Percentiles rank a stretch among this genome's conserved stretches.
Conservation (phyloP, 1,140 invertebrate species). For the Calosoma granatense region DNA sequence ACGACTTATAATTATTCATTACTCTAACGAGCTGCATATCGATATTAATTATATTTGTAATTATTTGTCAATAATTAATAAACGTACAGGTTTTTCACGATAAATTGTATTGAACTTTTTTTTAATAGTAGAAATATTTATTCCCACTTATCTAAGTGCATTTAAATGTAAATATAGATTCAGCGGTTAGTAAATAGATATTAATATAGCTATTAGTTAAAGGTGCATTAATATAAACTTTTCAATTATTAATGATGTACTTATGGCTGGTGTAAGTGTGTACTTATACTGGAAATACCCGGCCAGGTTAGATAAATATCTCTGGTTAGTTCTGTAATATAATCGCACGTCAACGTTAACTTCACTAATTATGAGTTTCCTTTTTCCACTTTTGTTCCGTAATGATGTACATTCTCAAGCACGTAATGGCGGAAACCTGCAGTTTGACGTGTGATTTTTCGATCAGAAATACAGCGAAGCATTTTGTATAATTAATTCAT, state of each 20-base stretch:
- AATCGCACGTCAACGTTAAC: neutral
- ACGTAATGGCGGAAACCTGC: neutral
- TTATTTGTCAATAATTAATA: neutral
- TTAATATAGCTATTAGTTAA: too few species aligned
- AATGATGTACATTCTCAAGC: neutral
- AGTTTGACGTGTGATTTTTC: neutral
- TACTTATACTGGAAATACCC: too few species aligned
- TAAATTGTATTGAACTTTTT: neutral
- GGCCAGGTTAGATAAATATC: neutral
- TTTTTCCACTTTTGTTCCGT: neutral
- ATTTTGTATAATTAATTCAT: too few species aligned
- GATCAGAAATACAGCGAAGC: too few species aligned
- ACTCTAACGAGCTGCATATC: neutral
- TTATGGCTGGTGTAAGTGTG: too few species aligned
- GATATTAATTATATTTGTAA: neutral
- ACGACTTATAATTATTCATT: neutral
- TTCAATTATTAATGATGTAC: too few species aligned
- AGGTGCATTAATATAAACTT: too few species aligned
- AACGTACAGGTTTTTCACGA: neutral
- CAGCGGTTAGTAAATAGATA: too few species aligned
- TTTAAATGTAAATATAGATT: neutral
- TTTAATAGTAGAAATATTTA: neutral
- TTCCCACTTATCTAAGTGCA: neutral
- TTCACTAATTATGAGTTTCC: neutral
- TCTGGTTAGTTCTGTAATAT: neutral